Conservation (phyloP, 2,888 invertebrate species). For the Melinaea marsaeus region DNA sequence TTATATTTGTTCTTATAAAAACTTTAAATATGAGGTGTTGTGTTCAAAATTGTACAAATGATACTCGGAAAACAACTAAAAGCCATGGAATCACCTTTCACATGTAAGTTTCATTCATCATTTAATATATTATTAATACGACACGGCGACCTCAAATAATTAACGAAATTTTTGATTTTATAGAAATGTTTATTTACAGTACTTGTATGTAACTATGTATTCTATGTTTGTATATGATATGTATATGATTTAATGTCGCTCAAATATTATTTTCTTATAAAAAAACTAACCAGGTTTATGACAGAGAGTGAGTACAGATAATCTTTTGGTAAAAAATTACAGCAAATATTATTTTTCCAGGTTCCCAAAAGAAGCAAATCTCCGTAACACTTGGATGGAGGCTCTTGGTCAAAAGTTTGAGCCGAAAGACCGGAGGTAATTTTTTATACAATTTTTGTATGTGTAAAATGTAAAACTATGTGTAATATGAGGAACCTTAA, state of each 20-base stretch:
- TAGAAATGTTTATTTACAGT: too few relatives aligned
- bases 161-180: too few relatives aligned
- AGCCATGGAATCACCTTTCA: conserved; percentile 62
- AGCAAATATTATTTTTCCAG: conserved; percentile 34
- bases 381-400: conserved; percentile 52
- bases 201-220: too few relatives aligned
- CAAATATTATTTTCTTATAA: too few relatives aligned
- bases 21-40: conserved; percentile 53
- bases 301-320: too few relatives aligned
- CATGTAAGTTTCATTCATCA: conserved; percentile 45
- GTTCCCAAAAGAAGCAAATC: conserved; percentile 54
- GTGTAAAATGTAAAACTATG: background rate
- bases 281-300: too few relatives aligned
- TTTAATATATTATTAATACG: background rate
- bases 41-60: conserved; percentile 54
- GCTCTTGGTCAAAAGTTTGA: conserved; percentile 52
- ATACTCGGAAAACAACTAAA: conserved; percentile 51
- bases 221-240: too few relatives aligned
- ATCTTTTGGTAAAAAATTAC: background rate
- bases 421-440: conserved; percentile 46
- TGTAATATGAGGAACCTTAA: background rate
- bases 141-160: background rate
- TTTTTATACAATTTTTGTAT: background rate
- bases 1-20: background rate
- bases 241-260: too few relatives aligned